Base-by-base conservation (phyloP, 2,113 vertebrate genomes). In the Austrofundulus limnaeus region DNA sequence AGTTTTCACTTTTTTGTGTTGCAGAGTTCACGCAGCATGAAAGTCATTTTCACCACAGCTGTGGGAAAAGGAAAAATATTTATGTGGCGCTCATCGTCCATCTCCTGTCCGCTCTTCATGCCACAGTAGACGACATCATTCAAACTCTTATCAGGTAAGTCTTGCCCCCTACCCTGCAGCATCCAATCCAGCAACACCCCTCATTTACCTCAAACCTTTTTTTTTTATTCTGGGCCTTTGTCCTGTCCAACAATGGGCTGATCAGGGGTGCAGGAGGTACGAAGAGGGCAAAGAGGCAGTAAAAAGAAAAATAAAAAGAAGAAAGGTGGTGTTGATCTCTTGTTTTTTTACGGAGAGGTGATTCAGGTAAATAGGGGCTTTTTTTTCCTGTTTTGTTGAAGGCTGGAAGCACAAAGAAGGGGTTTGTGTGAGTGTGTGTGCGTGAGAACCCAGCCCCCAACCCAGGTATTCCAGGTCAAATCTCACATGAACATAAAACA, bases 111-210 rank as follows among this genome's bases (percentile, higher is more conserved):
- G 9, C 67, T 49, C 61, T 47, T 66, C 66, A 31, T 55, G 49
- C 78, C 69, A 50, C 34, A 56, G 70, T 85, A 71, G 87, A 86
- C 72, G 10, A 61, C 63, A 80, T 81, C 87, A 84, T 86, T 90
- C 86, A 87, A 78, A 61, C 68, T 85, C 84, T 90, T 87, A 86
- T 90, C 87, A 90, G 88, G 85, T 86, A 81, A 83, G 82, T 66
- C 31, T 38, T 8, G 0, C 42, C 23, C 31, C n/a, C 38, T 55
- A 2, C 23, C 5, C 45, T 39, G n/a, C 34, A 47, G 49, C 46
- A 23, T 42, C 17, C 10, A 41, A 21, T 49, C 42, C 62, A 43
- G 54, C 50, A 19, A n/a, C 38, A 55, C 54, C 67, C 54, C 68
- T 25, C 66, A 58, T 67, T 62, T 67, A 37, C 74, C 61, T 73